A percentile compares a stretch with the other conserved stretches of the same genome.
Evolutionary conservation across 2,797 vertebrate genomes (phyloP).

Genomic region (Sciurus carolinensis): DNA sequence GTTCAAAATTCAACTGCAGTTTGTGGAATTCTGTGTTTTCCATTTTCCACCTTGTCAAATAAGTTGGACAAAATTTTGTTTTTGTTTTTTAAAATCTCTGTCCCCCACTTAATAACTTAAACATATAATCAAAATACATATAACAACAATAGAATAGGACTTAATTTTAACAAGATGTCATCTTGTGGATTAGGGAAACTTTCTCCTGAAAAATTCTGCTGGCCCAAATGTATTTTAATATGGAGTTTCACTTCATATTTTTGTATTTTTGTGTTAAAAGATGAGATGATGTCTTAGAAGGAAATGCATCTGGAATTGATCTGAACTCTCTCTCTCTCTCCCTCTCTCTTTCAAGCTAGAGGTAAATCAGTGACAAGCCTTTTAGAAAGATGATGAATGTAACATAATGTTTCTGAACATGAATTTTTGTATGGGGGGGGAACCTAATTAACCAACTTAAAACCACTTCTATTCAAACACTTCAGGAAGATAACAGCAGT

Average conservation of each 20-base stretch:
- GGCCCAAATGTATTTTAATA: slow-evolving; percentile 55
- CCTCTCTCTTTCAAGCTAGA: slow-evolving; percentile 56
- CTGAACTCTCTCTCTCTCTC: neutral
- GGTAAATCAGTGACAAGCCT: slow-evolving; percentile 80
- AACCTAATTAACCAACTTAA: slow-evolving; percentile 88
- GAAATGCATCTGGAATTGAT: slow-evolving; percentile 80
- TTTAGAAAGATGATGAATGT: slow-evolving; percentile 88
- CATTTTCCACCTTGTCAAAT: slow-evolving; percentile 52
- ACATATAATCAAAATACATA: neutral
- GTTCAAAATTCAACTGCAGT: neutral
- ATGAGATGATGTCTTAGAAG: slow-evolving; percentile 70
- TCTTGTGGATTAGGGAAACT: slow-evolving; percentile 23
- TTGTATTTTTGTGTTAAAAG: slow-evolving; percentile 62
- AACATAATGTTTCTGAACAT: slow-evolving; percentile 84
- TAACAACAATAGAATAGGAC: neutral
- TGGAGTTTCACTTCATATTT: slow-evolving; percentile 26
- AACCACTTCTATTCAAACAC: slow-evolving; percentile 87
- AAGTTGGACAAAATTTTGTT: slow-evolving; percentile 54
- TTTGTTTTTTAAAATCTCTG: slow-evolving; percentile 44
- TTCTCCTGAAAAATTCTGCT: slow-evolving; percentile 11
- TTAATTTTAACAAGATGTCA: slow-evolving; percentile 52
- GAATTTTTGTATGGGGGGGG: slow-evolving; percentile 67
- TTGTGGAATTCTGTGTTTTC: slow-evolving; percentile 2
- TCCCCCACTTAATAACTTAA: slow-evolving; percentile 46
- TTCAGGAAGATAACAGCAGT: slow-evolving; percentile 87